Evolutionary conservation across 1,140 invertebrate species (phyloP).

Genomic region (Meloidogyne floridensis): DNA sequence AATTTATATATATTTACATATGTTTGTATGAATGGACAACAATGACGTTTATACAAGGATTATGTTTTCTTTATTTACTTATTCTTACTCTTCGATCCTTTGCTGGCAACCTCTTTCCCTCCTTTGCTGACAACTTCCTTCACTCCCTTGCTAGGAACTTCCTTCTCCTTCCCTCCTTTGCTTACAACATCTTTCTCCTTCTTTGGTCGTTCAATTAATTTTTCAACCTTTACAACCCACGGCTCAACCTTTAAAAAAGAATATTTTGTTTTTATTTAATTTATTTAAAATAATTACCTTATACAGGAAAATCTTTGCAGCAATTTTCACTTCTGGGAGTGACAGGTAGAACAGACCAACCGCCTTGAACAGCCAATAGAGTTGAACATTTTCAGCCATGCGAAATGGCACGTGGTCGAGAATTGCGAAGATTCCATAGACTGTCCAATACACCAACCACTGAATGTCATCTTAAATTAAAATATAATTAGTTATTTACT

Average conservation of each 20-base stretch:
- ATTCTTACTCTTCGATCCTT: not conserved
- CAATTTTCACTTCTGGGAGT: slow-evolving; percentile 5
- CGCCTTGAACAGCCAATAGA: slow-evolving; percentile 1
- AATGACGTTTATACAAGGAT: not conserved
- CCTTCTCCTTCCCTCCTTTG: not conserved
- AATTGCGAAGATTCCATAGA: not conserved
- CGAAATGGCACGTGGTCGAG: not conserved
- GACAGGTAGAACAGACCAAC: slow-evolving; percentile 2
- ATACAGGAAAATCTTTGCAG: slow-evolving; percentile 3
- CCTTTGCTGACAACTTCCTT: not conserved
- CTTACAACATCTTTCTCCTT: not conserved
- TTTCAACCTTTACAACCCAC: not conserved
- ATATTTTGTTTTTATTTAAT: not conserved
- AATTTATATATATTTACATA: too few species aligned
- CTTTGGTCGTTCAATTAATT: not conserved
- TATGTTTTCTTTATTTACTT: not conserved
- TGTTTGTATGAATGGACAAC: not conserved
- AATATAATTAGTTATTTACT: not conserved
- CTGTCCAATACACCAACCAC: not conserved
- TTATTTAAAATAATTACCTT: not conserved
- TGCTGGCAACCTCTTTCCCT: not conserved
- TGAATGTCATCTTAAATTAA: not conserved
- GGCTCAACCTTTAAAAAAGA: not conserved
- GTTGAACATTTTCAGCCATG: not conserved
- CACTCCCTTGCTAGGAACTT: not conserved